Base-by-base conservation (phyloP, 2,797 vertebrate genomes). In the Darevskia mixta region DNA sequence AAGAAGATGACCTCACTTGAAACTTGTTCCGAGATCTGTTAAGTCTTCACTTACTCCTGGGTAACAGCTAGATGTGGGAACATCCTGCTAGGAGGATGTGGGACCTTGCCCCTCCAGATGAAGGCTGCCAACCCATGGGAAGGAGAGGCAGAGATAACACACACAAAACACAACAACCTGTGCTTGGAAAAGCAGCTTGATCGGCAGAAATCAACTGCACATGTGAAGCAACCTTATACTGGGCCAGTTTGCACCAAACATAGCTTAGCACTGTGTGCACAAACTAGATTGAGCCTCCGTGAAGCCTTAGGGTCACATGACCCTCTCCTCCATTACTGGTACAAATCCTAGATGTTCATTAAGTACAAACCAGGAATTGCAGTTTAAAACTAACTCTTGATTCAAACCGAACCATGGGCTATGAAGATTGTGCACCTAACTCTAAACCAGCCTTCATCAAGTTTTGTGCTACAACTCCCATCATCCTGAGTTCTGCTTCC, bases 1-100 rank as follows among this genome's bases (percentile, higher is more conserved):
- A 83, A 45, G 27, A 83, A 71, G 85, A 3, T 41, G 6, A 79
- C 91, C 87, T 85, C 1, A 49, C 92, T 87, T 82, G 29, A 71
- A 8, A 18, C 69, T 49, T 43, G 67, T 79, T 90, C 87, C 78
- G 66, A 78, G 18, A 5, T 86, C 82, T 82, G 27, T 49, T 45
- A 77, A 43, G 45, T 41, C 38, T 11, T 43, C 23, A 27, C 38
- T 7, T 77, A 27, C 41, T 77, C 41, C 45, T 13, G 73, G 38
- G 8, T 23, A 49, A 32, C n/a, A 86, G 49, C 78, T 32, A 45
- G 2, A 6, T 45, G 38, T 11, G 20, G 8, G 10, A 15, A n/a
- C 83, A 4, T 67, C 27, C 45, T 55, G 9, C 49, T 55, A 55
- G 49, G 49, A 27, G 20, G 25, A 11, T 38, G 72, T 35, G 69